Conservation (phyloP, 2,797 vertebrate species). For the Capromys pilorides region DNA sequence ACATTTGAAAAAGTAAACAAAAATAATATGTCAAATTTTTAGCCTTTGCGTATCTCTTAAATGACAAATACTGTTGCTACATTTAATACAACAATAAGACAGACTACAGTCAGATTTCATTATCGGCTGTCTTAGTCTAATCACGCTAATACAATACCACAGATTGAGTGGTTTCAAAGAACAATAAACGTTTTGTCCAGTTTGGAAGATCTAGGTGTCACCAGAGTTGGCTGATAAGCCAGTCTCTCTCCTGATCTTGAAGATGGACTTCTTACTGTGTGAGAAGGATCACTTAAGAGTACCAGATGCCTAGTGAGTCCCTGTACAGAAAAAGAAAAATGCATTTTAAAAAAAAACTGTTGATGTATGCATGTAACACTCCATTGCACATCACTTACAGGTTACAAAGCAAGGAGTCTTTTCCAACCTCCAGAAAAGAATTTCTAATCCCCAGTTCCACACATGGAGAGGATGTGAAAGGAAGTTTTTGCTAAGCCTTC, state of each 20-base stretch:
- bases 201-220: background rate
- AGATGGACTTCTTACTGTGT: background rate
- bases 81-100: background rate
- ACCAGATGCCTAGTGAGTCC: no score
- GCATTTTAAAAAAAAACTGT: background rate
- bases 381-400: background rate
- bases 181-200: background rate
- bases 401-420: background rate
- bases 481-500: background rate
- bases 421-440: background rate
- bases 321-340: no score
- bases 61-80: background rate
- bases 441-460: background rate
- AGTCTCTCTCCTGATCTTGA: background rate
- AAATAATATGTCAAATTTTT: background rate
- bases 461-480: background rate
- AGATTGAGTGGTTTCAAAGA: background rate
- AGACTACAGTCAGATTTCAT: background rate
- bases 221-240: background rate
- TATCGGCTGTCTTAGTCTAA: background rate
- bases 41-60: constrained; percentile 4
- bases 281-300: no score
- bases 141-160: background rate
- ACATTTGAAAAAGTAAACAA: constrained; percentile 22
- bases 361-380: background rate